These are phyloP conservation scores for Hydriomena furcata DNA, from an alignment of 2,888 invertebrate species.

Conservation along the genomic window DNA sequence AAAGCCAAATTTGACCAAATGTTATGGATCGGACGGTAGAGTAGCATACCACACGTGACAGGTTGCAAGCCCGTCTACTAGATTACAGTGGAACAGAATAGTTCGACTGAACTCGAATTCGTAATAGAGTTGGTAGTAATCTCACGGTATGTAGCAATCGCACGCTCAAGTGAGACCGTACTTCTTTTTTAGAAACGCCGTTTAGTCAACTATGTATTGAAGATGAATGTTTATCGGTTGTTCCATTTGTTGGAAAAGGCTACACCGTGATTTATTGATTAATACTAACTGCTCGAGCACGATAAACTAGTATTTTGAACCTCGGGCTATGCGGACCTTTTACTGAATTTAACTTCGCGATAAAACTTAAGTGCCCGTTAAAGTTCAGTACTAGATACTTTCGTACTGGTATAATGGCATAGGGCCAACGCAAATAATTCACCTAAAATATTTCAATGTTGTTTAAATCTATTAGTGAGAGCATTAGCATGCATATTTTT, in stretches of 20 bases:
- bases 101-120: slow-evolving; percentile 16
- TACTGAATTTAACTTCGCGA: slow-evolving; percentile 36
- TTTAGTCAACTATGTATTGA: slow-evolving; percentile 67
- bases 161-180: slow-evolving; percentile 57
- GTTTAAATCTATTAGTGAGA: slow-evolving; percentile 30
- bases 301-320: slow-evolving; percentile 27
- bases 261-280: slow-evolving; percentile 53
- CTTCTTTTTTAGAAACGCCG: slow-evolving; percentile 60
- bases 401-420: slow-evolving; percentile 32
- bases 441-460: slow-evolving; percentile 29
- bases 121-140: slow-evolving; percentile 26
- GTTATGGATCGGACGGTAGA: too few species aligned
- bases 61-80: too few species aligned
- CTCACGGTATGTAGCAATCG: slow-evolving; percentile 48
- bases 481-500: slow-evolving; percentile 23
- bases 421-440: slow-evolving; percentile 33
- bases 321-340: slow-evolving; percentile 27
- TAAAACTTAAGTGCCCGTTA: slow-evolving; percentile 34
- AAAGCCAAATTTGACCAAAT: too few species aligned
- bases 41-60: too few species aligned
- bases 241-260: slow-evolving; percentile 55
- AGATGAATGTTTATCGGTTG: slow-evolving; percentile 66
- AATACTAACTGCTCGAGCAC: slow-evolving; percentile 30
- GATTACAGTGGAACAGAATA: too few species aligned
- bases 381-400: slow-evolving; percentile 30